phyloP scores from a whole-genome alignment of 2,797 vertebrate genomes.

The Podargus strigoides region DNA sequence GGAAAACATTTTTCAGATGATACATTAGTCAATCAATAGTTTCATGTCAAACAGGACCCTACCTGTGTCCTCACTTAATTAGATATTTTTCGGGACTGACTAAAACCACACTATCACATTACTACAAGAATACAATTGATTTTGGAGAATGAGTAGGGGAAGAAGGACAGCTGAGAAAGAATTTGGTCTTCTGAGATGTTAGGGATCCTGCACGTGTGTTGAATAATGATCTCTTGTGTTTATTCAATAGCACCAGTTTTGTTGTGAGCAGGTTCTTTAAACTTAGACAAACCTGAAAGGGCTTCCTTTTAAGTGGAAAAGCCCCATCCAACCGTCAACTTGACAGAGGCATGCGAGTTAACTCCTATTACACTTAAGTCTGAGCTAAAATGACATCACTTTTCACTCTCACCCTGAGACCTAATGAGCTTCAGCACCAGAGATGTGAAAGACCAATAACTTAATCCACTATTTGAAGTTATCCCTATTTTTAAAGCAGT shows the following conservation, averaged over 20 bases:
- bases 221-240: neutral
- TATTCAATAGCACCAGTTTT: neutral
- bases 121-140: neutral
- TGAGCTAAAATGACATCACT: neutral
- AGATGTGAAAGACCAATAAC: slow-evolving; percentile 56
- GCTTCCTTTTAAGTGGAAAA: neutral
- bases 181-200: neutral
- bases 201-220: neutral
- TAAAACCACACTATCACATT: neutral
- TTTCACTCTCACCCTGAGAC: slow-evolving; percentile 17
- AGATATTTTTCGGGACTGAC: neutral
- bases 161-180: neutral
- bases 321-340: neutral
- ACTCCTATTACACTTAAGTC: neutral
- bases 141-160: neutral
- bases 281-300: neutral
- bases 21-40: neutral
- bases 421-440: slow-evolving; percentile 42
- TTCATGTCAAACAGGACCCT: neutral
- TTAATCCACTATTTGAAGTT: slow-evolving; percentile 56
- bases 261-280: neutral
- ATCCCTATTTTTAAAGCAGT: slow-evolving; percentile 38
- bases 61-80: slow-evolving; percentile 1
- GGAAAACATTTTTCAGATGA: neutral
- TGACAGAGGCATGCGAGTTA: neutral